phyloP scores from a whole-genome alignment of 1,140 invertebrate genomes.

The Hyles euphorbiae region DNA sequence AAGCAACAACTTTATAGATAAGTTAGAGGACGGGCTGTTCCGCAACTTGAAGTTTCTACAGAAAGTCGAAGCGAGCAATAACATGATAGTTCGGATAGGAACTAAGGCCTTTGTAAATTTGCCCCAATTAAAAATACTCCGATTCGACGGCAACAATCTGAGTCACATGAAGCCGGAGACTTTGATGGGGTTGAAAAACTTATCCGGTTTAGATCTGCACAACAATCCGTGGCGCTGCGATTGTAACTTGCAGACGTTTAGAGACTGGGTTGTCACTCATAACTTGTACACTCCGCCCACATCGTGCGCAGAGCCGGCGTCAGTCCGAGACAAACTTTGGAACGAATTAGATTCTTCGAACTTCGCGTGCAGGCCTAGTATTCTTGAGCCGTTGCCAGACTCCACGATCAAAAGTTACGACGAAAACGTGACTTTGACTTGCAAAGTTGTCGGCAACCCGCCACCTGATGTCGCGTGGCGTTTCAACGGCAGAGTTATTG shows the following conservation, averaged over 20 bases:
- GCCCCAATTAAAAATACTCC: slow-evolving; percentile 80
- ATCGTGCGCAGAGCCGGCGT: slow-evolving; percentile 81
- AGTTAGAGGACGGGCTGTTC: slow-evolving; percentile 84
- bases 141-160: slow-evolving; percentile 84
- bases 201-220: slow-evolving; percentile 84
- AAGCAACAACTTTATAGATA: slow-evolving; percentile 83
- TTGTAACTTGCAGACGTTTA: slow-evolving; percentile 87
- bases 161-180: slow-evolving; percentile 78
- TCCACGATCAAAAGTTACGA: slow-evolving; percentile 78
- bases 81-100: slow-evolving; percentile 81
- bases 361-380: slow-evolving; percentile 89
- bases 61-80: slow-evolving; percentile 86
- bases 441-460: slow-evolving; percentile 86
- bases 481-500: slow-evolving; percentile 77
- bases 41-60: slow-evolving; percentile 84
- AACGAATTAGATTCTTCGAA: slow-evolving; percentile 82
- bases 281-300: slow-evolving; percentile 85
- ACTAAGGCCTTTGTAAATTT: slow-evolving; percentile 83
- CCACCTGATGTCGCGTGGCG: slow-evolving; percentile 85
- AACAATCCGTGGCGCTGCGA: slow-evolving; percentile 94
- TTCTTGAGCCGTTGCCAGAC: slow-evolving; percentile 76
- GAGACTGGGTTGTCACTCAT: slow-evolving; percentile 83
- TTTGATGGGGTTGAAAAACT: slow-evolving; percentile 78
- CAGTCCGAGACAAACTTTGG: slow-evolving; percentile 82
- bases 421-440: slow-evolving; percentile 86